phyloP scores from a whole-genome alignment of 2,888 invertebrate species.

The Drosophila monieri region DNA sequence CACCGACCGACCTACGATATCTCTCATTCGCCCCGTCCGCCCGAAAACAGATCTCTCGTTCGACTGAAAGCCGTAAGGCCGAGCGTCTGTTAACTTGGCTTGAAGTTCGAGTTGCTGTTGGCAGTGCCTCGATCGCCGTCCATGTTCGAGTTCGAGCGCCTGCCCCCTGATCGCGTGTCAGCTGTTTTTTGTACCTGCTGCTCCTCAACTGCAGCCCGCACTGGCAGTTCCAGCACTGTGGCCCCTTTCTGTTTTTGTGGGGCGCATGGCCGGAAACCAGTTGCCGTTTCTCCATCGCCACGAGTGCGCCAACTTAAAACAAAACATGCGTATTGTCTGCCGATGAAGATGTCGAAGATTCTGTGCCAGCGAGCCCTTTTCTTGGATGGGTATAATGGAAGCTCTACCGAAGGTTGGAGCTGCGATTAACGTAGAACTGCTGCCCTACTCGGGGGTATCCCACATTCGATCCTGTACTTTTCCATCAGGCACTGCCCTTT shows the following conservation, averaged over 20 bases:
- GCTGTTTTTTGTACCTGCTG: conserved; percentile 57
- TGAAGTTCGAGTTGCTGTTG: conserved; percentile 28
- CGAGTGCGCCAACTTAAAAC: conserved; percentile 67
- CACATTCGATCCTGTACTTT: not conserved
- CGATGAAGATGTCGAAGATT: conserved; percentile 49
- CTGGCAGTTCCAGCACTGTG: conserved; percentile 27
- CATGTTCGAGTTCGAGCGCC: conserved; percentile 14
- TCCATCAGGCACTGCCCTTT: conserved; percentile 1
- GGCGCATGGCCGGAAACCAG: conserved; percentile 54
- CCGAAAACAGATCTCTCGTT: conserved; percentile 48
- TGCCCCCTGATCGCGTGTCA: conserved; percentile 61
- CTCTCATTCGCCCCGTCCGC: conserved; percentile 13
- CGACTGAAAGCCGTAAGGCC: conserved; percentile 52
- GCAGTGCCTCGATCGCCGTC: conserved; percentile 2
- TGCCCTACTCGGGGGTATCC: not conserved
- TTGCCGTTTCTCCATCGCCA: conserved; percentile 53
- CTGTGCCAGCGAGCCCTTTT: conserved; percentile 13
- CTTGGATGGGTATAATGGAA: conserved; percentile 9
- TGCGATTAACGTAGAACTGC: too few species aligned
- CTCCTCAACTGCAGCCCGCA: conserved; percentile 50
- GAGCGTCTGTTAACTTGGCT: conserved; percentile 22
- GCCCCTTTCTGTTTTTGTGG: conserved; percentile 47
- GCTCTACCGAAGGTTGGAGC: too few species aligned
- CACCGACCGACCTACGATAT: conserved; percentile 1
- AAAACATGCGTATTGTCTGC: conserved; percentile 76